Base-by-base conservation (phyloP, 2,888 invertebrate species). In the Saturnia pavonia region DNA sequence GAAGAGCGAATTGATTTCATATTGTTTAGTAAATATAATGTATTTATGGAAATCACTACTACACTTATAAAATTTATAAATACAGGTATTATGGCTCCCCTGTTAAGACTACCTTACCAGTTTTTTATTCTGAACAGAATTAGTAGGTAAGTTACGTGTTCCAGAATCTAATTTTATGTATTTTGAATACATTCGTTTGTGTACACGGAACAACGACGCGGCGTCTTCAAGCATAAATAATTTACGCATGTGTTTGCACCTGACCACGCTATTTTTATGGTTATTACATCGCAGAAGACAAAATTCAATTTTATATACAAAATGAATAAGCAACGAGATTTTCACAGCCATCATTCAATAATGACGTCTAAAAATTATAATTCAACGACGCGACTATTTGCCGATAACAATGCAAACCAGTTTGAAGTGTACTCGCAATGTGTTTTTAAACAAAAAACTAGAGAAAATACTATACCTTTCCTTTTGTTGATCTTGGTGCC, bases 401-500 rank as follows among this genome's bases (percentile, higher is more conserved):
- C 76, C 76, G 82, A 81, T 85, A 88, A 87, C 84, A 86, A 87
- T 80, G 83, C 76, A 79, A 87, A 87, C 84, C 83, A 79, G 85
- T 85, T 85, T 77, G 71, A 70, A 72, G 73, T 75, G 72, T 68
- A 70, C 25, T 40, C 42, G 71, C 73, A 80, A 77, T 42, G 48
- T 68, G 63, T 68, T 74, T 75, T 74, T 71, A 66, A 65, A 72
- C 69, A 72, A 68, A 69, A 72, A 69, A 69, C 70, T 40, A 40
- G 68, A 73, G n/a, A 73, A 75, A 72, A 69, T 76, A 77, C 72
- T 67, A 74, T 92, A 93, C 92, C 91, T 93, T 92, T 70, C 86
- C 77, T 80, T 91, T 92, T 66, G 85, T 87, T 79, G 90, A 84
- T 76, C 89, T 87, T 80, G 92, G 92, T 75, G 92, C 92, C 92